Conservation (phyloP, 2,113 vertebrate genomes). For the Prochilodus magdalenae region DNA sequence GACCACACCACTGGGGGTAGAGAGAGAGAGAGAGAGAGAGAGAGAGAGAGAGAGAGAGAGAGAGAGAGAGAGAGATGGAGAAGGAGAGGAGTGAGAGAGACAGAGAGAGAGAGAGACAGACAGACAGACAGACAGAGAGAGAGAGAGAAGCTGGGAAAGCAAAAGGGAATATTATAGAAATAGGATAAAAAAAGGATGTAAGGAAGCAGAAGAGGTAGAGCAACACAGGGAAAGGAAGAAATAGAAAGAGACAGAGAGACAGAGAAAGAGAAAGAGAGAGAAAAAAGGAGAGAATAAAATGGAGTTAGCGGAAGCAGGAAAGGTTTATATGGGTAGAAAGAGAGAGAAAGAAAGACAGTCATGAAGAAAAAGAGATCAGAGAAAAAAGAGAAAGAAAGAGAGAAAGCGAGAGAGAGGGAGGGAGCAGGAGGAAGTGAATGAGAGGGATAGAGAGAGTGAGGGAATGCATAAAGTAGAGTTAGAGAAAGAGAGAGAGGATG, state of each 20-base stretch:
- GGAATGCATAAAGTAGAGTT: too few relatives aligned
- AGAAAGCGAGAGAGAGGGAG: background rate
- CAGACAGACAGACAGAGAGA: background rate
- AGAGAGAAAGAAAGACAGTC: background rate
- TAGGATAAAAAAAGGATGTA: too few relatives aligned
- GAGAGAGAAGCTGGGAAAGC: background rate
- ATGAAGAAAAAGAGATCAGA: background rate
- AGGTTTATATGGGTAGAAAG: too few relatives aligned
- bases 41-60: slow-evolving; percentile 18
- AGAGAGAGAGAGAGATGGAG: slow-evolving; percentile 2
- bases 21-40: slow-evolving; percentile 28
- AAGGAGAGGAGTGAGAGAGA: background rate
- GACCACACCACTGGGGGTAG: slow-evolving; percentile 68
- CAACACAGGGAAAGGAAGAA: too few relatives aligned
- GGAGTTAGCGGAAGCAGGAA: too few relatives aligned
- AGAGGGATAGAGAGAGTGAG: too few relatives aligned
- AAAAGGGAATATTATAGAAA: too few relatives aligned
- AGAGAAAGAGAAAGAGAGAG: slow-evolving; percentile 9
- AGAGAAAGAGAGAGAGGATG: too few relatives aligned
- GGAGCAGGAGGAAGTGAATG: too few relatives aligned
- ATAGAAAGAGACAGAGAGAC: background rate
- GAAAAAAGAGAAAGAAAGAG: background rate
- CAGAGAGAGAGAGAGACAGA: background rate
- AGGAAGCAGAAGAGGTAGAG: too few relatives aligned
- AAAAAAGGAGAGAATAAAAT: background rate